Evolutionary conservation across 1,140 invertebrate species (phyloP).

Genomic region (Conopomorpha cramerella): DNA sequence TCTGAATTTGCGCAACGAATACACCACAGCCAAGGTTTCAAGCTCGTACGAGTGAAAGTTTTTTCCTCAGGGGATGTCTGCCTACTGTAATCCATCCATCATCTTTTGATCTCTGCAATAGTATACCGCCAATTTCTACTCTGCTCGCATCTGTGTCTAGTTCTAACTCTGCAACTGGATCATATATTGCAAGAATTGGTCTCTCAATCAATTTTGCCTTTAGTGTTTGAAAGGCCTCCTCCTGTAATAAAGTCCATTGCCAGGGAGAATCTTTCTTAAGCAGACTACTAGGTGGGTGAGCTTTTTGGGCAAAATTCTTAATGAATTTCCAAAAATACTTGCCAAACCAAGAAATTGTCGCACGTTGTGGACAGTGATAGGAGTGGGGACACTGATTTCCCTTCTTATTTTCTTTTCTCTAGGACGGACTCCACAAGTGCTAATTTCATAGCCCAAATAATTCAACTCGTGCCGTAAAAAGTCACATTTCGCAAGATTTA

Average conservation of each 20-base stretch:
- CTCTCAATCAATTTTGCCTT: neutral
- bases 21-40: neutral
- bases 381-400: neutral
- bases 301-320: neutral
- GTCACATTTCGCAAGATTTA: neutral
- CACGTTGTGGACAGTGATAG: neutral
- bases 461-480: neutral
- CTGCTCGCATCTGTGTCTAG: slow-evolving; percentile 1
- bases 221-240: neutral
- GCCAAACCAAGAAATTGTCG: neutral
- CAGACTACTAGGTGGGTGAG: neutral
- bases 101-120: neutral
- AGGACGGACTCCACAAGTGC: neutral
- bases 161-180: neutral
- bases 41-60: neutral
- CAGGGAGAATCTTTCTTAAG: neutral
- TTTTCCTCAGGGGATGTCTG: neutral
- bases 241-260: neutral
- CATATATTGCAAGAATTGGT: neutral
- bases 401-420: neutral
- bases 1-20: neutral
- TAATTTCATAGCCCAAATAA: neutral
- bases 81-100: neutral
- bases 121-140: neutral
- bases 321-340: neutral